phyloP scores from a whole-genome alignment of 2,113 vertebrate genomes.

The Artemisiospiza belli region DNA sequence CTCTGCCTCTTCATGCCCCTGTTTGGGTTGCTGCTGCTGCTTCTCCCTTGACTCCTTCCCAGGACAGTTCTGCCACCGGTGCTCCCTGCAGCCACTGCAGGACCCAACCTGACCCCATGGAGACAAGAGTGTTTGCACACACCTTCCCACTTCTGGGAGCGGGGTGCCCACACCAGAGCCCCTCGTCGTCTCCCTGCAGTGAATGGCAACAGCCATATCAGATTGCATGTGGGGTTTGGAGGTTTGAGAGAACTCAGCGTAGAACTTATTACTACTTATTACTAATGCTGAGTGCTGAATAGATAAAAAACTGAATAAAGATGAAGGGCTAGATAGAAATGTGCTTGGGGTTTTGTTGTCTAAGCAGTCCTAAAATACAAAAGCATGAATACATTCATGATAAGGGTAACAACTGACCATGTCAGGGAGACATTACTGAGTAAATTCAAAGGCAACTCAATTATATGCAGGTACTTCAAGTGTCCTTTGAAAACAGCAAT shows the following conservation, averaged over 20 bases:
- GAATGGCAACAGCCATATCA: neutral
- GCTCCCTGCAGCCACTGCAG: neutral
- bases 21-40: neutral
- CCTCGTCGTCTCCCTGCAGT: neutral
- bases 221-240: neutral
- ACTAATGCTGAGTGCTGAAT: neutral
- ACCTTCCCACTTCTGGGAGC: neutral
- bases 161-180: neutral
- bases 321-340: neutral
- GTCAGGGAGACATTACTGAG: neutral
- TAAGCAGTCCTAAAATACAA: neutral
- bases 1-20: neutral
- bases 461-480: neutral
- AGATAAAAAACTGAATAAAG: neutral
- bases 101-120: neutral
- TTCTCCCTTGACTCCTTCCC: neutral
- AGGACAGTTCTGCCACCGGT: accelerated
- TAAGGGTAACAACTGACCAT: neutral
- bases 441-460: neutral
- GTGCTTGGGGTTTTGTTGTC: neutral
- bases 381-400: neutral
- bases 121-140: neutral
- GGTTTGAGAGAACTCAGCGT: neutral
- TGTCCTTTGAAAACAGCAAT: neutral
- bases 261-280: neutral